Evolutionary conservation across 2,113 vertebrate genomes (phyloP).

Genomic region (Hippocampus zosterae): DNA sequence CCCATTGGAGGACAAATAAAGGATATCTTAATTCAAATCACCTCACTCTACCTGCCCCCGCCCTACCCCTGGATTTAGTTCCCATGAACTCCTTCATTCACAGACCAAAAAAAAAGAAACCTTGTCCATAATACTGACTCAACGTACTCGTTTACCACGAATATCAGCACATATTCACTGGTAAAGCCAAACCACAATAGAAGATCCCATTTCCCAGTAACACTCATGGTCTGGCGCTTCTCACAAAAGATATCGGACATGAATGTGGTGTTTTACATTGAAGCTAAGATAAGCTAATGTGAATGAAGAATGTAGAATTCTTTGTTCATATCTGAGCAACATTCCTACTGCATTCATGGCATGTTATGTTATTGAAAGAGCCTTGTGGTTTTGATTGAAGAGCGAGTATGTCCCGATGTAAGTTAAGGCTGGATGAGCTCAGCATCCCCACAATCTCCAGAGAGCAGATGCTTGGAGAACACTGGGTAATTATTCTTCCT

Average conservation of each 20-base stretch:
- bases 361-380: slow-evolving; percentile 18
- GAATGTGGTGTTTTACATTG: background rate
- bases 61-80: too few relatives aligned
- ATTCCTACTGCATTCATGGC: slow-evolving; percentile 35
- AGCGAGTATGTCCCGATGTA: slow-evolving; percentile 4
- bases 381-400: slow-evolving; percentile 9
- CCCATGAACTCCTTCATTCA: background rate
- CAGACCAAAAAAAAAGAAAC: background rate
- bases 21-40: too few relatives aligned
- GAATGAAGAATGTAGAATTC: background rate
- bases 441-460: slow-evolving; percentile 20
- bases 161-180: slow-evolving; percentile 1
- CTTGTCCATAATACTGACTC: background rate
- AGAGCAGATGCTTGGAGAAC: slow-evolving; percentile 36
- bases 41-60: too few relatives aligned
- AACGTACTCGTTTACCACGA: background rate
- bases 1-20: too few relatives aligned
- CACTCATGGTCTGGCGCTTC: slow-evolving; percentile 30
- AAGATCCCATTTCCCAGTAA: slow-evolving; percentile 32
- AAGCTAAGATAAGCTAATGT: slow-evolving; percentile 1
- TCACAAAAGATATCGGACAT: slow-evolving; percentile 7
- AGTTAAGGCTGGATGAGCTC: slow-evolving; percentile 26
- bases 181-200: slow-evolving; percentile 8
- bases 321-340: slow-evolving; percentile 7
- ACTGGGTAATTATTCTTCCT: slow-evolving; percentile 32